Evolutionary conservation across 2,113 vertebrate genomes (phyloP).

Genomic region (Nothocercus nigrocapillus): DNA sequence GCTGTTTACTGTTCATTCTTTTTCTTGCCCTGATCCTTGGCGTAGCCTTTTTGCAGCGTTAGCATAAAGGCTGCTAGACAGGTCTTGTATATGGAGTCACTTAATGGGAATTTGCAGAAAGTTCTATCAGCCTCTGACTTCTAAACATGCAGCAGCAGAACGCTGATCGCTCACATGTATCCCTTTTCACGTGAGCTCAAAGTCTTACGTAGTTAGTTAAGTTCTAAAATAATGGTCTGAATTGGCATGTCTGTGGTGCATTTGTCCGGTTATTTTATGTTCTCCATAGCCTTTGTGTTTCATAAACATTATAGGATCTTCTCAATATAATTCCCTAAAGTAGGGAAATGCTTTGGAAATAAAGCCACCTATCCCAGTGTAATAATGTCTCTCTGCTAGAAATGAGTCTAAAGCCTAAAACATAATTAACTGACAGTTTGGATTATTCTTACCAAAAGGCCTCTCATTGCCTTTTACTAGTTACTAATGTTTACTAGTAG

Average conservation of each 20-base stretch:
- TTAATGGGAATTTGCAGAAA: background rate
- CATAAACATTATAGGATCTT: background rate
- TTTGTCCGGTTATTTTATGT: background rate
- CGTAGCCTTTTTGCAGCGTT: background rate
- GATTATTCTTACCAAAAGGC: background rate
- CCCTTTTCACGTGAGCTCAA: background rate
- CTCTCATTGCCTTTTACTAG: background rate
- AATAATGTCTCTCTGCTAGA: background rate
- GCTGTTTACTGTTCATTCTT: background rate
- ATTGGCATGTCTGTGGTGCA: background rate
- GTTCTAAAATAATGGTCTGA: background rate
- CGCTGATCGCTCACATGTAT: background rate
- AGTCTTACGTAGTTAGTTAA: fast-evolving
- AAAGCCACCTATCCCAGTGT: background rate
- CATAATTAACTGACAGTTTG: background rate
- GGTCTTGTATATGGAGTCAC: background rate
- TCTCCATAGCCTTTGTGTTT: background rate
- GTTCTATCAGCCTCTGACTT: background rate
- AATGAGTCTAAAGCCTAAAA: background rate
- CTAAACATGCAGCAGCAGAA: background rate
- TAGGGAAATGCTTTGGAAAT: background rate
- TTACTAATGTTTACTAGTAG: background rate
- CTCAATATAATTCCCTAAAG: background rate
- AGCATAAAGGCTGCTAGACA: background rate
- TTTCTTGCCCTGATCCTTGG: background rate